Percentiles rank a stretch among this genome's conserved stretches.
phyloP scores from a whole-genome alignment of 2,797 vertebrate species.

The Melanotaenia parkinsoni region DNA sequence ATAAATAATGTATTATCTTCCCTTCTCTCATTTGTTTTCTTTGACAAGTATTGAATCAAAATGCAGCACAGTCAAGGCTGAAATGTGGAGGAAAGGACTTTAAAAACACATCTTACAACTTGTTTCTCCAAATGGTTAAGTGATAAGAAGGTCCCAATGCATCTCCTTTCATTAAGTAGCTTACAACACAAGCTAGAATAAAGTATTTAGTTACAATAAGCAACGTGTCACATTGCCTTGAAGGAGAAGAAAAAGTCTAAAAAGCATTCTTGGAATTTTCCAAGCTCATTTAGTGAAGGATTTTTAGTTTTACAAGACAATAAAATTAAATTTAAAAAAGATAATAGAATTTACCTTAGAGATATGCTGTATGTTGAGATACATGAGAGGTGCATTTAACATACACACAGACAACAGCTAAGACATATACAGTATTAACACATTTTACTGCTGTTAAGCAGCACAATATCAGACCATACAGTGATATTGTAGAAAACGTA shows the following conservation, averaged over 20 bases:
- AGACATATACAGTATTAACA: neutral
- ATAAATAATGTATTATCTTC: slow-evolving; percentile 4
- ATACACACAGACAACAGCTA: slow-evolving; percentile 19
- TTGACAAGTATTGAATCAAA: neutral
- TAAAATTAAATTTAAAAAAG: too few relatives aligned
- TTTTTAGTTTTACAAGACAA: too few relatives aligned
- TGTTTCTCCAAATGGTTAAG: neutral
- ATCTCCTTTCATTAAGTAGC: neutral
- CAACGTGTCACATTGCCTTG: neutral
- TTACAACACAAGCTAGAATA: neutral
- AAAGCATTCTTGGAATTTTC: too few relatives aligned
- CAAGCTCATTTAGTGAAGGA: too few relatives aligned
- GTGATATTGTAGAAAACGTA: slow-evolving; percentile 12
- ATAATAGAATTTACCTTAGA: too few relatives aligned
- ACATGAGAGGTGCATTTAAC: slow-evolving; percentile 28
- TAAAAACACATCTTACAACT: neutral
- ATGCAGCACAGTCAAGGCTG: neutral
- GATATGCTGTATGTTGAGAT: too few relatives aligned
- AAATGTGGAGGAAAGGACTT: neutral
- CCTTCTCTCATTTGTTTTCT: neutral
- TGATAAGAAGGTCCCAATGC: neutral
- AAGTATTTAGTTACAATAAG: neutral
- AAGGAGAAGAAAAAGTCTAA: neutral
- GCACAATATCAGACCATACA: neutral
- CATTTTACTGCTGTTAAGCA: slow-evolving; percentile 1